Percentiles rank a stretch among this genome's conserved stretches.
Conservation (phyloP, 2,888 invertebrate genomes). For the Tipula unca region DNA sequence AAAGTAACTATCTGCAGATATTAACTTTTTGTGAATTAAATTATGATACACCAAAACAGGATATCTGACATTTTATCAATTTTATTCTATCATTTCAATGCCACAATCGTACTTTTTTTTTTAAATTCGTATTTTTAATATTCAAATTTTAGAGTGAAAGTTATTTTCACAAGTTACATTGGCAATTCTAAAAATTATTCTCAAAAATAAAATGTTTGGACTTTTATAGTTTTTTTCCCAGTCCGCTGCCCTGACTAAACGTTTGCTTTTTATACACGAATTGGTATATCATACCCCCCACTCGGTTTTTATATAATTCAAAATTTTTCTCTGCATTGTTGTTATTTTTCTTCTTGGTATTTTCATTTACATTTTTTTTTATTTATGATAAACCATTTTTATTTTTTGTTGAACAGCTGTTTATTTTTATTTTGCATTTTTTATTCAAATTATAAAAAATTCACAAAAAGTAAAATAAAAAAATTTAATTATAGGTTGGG, state of each 20-base stretch:
- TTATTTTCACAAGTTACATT: no score
- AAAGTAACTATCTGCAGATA: no score
- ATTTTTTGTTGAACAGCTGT: neutral
- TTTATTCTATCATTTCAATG: no score
- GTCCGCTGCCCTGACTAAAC: neutral
- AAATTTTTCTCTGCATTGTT: neutral
- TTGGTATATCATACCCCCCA: neutral
- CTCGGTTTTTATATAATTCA: neutral
- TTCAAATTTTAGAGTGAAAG: no score
- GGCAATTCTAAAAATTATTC: no score
- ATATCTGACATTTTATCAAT: no score
- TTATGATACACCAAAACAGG: no score
- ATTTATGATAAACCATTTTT: neutral
- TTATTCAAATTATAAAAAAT: neutral
- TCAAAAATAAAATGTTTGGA: no score
- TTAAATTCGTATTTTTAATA: no score
- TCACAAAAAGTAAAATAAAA: neutral
- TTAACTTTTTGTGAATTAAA: no score
- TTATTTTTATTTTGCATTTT: neutral
- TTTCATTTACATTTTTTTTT: neutral
- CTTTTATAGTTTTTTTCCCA: no score
- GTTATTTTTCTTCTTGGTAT: neutral
- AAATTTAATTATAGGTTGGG: neutral
- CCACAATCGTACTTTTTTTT: no score
- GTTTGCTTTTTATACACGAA: neutral